phyloP scores from a whole-genome alignment of 2,113 vertebrate genomes.

The Nanorana parkeri region DNA sequence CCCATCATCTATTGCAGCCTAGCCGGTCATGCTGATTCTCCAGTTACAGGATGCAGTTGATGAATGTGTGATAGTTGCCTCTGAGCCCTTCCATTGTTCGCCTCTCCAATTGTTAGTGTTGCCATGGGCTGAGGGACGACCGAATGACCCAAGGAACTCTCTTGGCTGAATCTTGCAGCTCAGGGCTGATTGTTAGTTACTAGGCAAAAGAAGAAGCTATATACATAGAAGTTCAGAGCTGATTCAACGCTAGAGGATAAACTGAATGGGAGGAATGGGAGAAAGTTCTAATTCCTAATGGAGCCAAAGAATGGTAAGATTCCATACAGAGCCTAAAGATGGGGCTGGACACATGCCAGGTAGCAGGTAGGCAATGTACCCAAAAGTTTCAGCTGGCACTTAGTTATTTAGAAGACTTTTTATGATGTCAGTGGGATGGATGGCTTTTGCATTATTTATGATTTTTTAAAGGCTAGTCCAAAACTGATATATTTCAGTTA shows the following conservation, averaged over 20 bases:
- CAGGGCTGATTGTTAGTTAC: slow-evolving; percentile 32
- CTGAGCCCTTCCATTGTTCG: background rate
- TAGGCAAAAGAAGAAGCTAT: slow-evolving; percentile 1
- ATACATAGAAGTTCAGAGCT: slow-evolving; percentile 20
- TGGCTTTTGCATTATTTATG: no score
- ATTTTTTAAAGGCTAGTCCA: no score
- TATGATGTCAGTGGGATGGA: no score
- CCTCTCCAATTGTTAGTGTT: slow-evolving; percentile 46
- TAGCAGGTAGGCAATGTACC: no score
- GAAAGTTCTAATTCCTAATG: no score
- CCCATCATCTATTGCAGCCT: background rate
- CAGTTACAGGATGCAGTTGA: background rate
- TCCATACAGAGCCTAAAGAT: background rate
- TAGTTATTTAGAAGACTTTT: no score
- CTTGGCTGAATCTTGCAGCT: slow-evolving; percentile 23
- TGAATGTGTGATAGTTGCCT: slow-evolving; percentile 11
- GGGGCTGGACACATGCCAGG: no score
- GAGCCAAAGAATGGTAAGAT: background rate
- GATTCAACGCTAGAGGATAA: background rate
- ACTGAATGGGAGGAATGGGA: no score
- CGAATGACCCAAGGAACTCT: background rate
- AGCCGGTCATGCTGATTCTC: background rate
- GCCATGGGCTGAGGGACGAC: slow-evolving; percentile 50
- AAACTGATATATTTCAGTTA: no score
- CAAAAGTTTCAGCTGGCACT: no score